Percentiles rank a stretch among this genome's conserved stretches.
Conservation (phyloP, 2,888 invertebrate species). For the Archips xylosteana region DNA sequence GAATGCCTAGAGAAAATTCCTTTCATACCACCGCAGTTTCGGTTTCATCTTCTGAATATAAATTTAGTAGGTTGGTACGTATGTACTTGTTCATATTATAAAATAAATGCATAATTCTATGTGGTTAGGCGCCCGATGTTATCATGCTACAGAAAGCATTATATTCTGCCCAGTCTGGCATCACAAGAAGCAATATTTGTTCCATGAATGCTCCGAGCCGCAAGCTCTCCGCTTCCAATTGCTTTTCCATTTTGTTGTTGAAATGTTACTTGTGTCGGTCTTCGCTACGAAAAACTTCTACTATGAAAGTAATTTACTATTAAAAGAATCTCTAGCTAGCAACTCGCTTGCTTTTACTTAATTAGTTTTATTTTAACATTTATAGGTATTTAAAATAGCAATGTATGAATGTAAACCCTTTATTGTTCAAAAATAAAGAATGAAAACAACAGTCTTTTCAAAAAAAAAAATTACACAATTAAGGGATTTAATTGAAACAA, state of each 20-base stretch:
- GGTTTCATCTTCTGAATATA: too few relatives aligned
- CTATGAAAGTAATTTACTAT: background rate
- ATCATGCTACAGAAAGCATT: background rate
- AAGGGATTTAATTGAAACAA: too few relatives aligned
- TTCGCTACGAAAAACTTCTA: conserved; percentile 12
- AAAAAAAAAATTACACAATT: too few relatives aligned
- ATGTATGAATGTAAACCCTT: too few relatives aligned
- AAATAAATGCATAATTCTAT: background rate
- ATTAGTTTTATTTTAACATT: background rate
- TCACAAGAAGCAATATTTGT: conserved; percentile 20
- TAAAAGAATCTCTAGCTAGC: too few relatives aligned
- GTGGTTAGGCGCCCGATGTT: background rate
- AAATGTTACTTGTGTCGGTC: conserved; percentile 14
- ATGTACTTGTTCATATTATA: background rate
- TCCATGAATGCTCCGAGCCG: conserved; percentile 20
- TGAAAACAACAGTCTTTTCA: too few relatives aligned
- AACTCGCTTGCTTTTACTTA: background rate
- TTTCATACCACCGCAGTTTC: too few relatives aligned
- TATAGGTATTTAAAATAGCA: too few relatives aligned
- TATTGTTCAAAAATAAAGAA: too few relatives aligned
- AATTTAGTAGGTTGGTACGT: too few relatives aligned
- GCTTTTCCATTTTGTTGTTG: conserved; percentile 24
- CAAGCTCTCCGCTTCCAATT: conserved; percentile 3
- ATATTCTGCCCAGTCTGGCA: background rate
- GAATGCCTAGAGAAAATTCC: too few relatives aligned